Conservation (phyloP, 2,888 invertebrate species). For the Orthosia cruda region DNA sequence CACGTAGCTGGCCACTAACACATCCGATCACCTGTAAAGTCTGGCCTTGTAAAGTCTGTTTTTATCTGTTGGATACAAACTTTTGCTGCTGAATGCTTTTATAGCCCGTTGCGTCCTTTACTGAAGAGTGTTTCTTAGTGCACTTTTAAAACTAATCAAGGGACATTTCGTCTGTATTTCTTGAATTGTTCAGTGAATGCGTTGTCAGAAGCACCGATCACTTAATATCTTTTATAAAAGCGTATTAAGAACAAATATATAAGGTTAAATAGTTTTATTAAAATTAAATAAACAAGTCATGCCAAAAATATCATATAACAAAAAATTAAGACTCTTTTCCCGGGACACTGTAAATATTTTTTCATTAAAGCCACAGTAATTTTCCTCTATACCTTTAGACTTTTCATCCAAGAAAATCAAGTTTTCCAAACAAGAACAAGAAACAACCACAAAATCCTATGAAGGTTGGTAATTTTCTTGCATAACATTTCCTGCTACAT, state of each 20-base stretch:
- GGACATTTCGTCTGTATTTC: background rate
- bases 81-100: slow-evolving; percentile 5
- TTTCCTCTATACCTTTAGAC: background rate
- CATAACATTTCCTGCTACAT: slow-evolving; percentile 36
- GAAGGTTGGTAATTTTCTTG: slow-evolving; percentile 12
- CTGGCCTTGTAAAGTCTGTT: slow-evolving; percentile 91
- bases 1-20: slow-evolving; percentile 93
- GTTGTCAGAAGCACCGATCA: background rate
- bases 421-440: background rate
- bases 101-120: background rate
- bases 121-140: background rate
- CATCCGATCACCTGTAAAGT: slow-evolving; percentile 92
- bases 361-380: background rate
- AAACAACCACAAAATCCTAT: slow-evolving; percentile 8
- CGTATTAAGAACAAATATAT: no score
- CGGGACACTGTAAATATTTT: background rate
- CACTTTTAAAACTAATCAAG: background rate
- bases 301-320: no score
- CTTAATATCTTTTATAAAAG: no score
- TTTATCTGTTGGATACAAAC: slow-evolving; percentile 13
- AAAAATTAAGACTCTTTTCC: background rate
- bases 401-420: background rate
- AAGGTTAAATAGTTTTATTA: no score
- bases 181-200: background rate
- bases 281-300: no score